Evolutionary conservation across 2,113 vertebrate species (phyloP).

Genomic region (Corydoras sp.): DNA sequence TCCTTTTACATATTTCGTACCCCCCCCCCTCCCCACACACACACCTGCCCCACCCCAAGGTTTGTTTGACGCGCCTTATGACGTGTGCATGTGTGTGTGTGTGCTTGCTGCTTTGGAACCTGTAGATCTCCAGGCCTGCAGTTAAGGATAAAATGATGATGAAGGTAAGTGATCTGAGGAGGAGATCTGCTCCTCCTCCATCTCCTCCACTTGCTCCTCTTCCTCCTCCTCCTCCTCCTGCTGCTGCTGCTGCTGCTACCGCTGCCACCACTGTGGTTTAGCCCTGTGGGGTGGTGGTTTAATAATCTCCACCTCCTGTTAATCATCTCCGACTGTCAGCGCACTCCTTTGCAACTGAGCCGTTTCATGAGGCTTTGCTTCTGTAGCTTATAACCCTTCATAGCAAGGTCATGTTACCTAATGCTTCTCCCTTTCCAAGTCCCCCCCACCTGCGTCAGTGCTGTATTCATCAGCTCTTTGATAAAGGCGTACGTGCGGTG

Average conservation of each 20-base stretch:
- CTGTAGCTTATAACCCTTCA: constrained; percentile 15
- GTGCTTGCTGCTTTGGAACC: constrained; percentile 63
- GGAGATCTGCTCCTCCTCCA: background rate
- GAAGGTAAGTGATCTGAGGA: constrained; percentile 58
- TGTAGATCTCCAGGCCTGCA: constrained; percentile 68
- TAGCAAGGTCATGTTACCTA: constrained; percentile 8
- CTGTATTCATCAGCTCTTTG: constrained; percentile 1
- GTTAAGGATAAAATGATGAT: constrained; percentile 66
- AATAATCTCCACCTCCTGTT: background rate
- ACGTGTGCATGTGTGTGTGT: background rate
- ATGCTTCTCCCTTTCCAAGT: constrained; percentile 2
- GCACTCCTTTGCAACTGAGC: constrained; percentile 12
- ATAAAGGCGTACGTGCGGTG: background rate
- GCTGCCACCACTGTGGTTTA: background rate
- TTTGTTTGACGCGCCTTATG: background rate
- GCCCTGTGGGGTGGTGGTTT: background rate
- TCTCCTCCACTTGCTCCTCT: too few relatives aligned
- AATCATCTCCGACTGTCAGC: constrained; percentile 9
- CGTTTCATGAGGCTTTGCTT: constrained; percentile 26
- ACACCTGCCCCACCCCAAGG: background rate
- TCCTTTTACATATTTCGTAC: background rate
- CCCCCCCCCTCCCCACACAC: background rate
- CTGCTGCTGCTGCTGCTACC: too few relatives aligned
- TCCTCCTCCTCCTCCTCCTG: too few relatives aligned
- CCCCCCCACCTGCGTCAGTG: background rate